Conservation (phyloP, 1,140 invertebrate species). For the Orussus abietinus region DNA sequence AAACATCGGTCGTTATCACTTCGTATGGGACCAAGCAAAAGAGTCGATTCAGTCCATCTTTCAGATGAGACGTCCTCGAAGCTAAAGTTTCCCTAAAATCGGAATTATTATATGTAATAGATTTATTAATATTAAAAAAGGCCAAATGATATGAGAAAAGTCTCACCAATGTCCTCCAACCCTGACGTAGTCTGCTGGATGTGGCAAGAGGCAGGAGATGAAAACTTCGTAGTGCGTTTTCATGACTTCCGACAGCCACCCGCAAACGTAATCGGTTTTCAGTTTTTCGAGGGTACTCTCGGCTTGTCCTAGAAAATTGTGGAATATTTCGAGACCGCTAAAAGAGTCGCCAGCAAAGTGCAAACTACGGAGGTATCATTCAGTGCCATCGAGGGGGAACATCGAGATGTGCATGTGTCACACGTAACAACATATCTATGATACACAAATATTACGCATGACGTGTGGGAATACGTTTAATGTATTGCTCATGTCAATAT, state of each 20-base stretch:
- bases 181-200: slow-evolving; percentile 84
- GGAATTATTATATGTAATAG: slow-evolving; percentile 6
- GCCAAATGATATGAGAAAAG: slow-evolving; percentile 18
- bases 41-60: slow-evolving; percentile 87
- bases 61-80: slow-evolving; percentile 86
- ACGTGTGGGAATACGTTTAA: too few relatives aligned
- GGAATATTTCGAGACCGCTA: slow-evolving; percentile 14
- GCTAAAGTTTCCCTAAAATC: slow-evolving; percentile 76
- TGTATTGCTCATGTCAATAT: too few relatives aligned
- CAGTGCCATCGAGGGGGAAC: too few relatives aligned
- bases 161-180: slow-evolving; percentile 90
- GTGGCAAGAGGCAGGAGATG: slow-evolving; percentile 78
- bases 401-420: too few relatives aligned
- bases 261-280: slow-evolving; percentile 90
- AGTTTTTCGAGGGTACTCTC: slow-evolving; percentile 85
- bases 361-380: too few relatives aligned
- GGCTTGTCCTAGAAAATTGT: slow-evolving; percentile 63
- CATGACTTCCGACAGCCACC: slow-evolving; percentile 84
- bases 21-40: slow-evolving; percentile 97
- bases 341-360: too few relatives aligned
- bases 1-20: slow-evolving; percentile 91
- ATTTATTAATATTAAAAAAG: slow-evolving; percentile 6
- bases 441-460: too few relatives aligned
- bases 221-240: slow-evolving; percentile 84
- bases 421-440: too few relatives aligned